Conservation (phyloP, 2,797 vertebrate species). For the Onychomys torridus region DNA sequence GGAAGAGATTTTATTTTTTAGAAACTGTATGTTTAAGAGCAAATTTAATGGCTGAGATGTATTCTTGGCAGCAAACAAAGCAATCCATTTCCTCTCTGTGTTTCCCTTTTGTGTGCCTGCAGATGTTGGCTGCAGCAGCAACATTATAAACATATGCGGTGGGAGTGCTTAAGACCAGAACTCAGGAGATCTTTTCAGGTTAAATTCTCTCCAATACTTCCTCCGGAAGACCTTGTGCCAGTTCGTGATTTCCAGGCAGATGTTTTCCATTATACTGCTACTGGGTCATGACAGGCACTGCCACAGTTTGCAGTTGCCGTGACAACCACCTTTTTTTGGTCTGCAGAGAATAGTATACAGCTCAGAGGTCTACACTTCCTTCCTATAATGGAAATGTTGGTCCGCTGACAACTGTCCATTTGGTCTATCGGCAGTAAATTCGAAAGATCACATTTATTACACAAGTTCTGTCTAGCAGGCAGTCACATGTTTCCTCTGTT, state of each 20-base stretch:
- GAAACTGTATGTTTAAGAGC: not conserved
- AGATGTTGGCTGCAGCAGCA: slow-evolving; percentile 52
- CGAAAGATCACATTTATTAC: slow-evolving; percentile 5
- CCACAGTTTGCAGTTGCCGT: slow-evolving; percentile 87
- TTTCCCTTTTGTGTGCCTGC: slow-evolving; percentile 24
- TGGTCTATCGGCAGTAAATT: slow-evolving; percentile 61
- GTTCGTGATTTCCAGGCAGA: slow-evolving; percentile 86
- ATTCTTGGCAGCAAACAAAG: slow-evolving; percentile 18
- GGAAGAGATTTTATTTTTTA: not conserved
- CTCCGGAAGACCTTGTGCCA: slow-evolving; percentile 63
- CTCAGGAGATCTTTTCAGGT: slow-evolving; percentile 73
- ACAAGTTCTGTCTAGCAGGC: slow-evolving; percentile 46
- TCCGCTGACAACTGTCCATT: slow-evolving; percentile 56
- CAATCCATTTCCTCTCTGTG: not conserved
- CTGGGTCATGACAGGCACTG: slow-evolving; percentile 81
- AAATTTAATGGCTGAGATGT: not conserved
- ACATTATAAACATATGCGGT: slow-evolving; percentile 49
- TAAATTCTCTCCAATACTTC: slow-evolving; percentile 78
- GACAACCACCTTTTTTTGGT: slow-evolving; percentile 89
- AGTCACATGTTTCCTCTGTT: slow-evolving; percentile 47
- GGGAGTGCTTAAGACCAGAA: slow-evolving; percentile 64
- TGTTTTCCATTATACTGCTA: slow-evolving; percentile 84
- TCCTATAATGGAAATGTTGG: slow-evolving; percentile 78
- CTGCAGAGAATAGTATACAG: slow-evolving; percentile 83
- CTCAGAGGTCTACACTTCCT: slow-evolving; percentile 80